Evolutionary conservation across 2,888 invertebrate species (phyloP), one percentile per base, ranked within the genome.

Genomic region (Meliscaeva auricollis): DNA sequence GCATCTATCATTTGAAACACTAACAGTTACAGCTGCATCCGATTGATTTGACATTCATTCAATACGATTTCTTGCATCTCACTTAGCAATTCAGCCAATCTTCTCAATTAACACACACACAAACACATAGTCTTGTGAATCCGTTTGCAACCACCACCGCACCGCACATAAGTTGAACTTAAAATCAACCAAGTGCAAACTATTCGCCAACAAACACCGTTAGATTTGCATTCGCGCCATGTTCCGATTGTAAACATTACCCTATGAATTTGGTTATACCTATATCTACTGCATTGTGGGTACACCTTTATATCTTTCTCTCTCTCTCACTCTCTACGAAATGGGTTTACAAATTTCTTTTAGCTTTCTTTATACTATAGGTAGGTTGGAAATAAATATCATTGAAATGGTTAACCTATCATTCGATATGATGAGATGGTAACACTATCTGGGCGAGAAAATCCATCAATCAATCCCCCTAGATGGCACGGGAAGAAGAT

Each of bases 361-460:
- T 11, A 52, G 66, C 79, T 84, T 84, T 83, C 83, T 69, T 77
- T 46, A 30, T 60, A 35, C n/a, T n/a, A n/a, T n/a, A n/a, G n/a
- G 35, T 38, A 4, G 32, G 38, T 73, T 62, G 80, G 56, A 85
- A 85, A 80, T 69, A 72, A 80, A 84, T 84, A 84, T 69, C 69
- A 85, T 62, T 35, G 68, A 62, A 76, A 68, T 79, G 79, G 79
- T 79, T 80, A 60, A 60, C 58, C 76, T 30, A 76, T 76, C 80
- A 85, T 76, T 73, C 64, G 76, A 85, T 85, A 64, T 75, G 80
- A 64, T 75, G 76, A 66, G 76, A 62, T 76, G 76, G 85, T 85
- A 85, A 85, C 80, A 68, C 73, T 80, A 85, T 75, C 80, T 48
- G 80, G 85, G 85, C 84, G 85, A 85, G 85, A 85, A 85, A 85